Conservation (phyloP, 2,888 invertebrate species). For the Apamea crenata region DNA sequence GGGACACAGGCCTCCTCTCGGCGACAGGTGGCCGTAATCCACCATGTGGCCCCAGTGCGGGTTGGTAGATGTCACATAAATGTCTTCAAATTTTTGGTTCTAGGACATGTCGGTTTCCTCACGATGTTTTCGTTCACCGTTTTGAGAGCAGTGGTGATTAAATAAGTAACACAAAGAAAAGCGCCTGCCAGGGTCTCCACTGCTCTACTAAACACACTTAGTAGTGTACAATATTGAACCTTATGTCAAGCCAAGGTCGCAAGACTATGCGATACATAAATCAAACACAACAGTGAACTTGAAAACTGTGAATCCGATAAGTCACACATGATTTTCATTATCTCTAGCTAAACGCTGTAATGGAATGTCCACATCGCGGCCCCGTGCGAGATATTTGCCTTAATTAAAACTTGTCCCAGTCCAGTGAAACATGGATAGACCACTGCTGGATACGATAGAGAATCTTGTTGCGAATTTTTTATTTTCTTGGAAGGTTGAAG, state of each 20-base stretch:
- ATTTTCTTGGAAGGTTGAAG: not conserved
- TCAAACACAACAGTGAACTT: constrained; percentile 18
- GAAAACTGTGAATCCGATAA: constrained; percentile 50
- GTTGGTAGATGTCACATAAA: too few species aligned
- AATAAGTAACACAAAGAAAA: too few species aligned
- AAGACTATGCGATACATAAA: constrained; percentile 18
- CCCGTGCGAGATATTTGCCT: constrained; percentile 84
- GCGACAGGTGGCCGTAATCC: too few species aligned
- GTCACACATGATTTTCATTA: constrained; percentile 73
- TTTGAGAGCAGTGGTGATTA: too few species aligned
- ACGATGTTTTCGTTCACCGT: too few species aligned
- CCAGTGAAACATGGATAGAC: constrained; percentile 69
- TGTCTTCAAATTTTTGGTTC: too few species aligned
- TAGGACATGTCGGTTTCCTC: too few species aligned
- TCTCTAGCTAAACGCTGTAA: constrained; percentile 79
- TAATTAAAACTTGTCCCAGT: constrained; percentile 86
- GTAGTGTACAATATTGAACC: not conserved
- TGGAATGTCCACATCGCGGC: constrained; percentile 80
- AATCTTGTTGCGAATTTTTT: not conserved
- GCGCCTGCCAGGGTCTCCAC: too few species aligned
- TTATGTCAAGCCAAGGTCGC: not conserved
- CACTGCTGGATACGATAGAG: constrained; percentile 61
- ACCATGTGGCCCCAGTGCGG: too few species aligned
- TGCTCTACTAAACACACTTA: too few species aligned
- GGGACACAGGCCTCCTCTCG: too few species aligned